phyloP scores from a whole-genome alignment of 2,113 vertebrate species.

The Tamias sibiricus region DNA sequence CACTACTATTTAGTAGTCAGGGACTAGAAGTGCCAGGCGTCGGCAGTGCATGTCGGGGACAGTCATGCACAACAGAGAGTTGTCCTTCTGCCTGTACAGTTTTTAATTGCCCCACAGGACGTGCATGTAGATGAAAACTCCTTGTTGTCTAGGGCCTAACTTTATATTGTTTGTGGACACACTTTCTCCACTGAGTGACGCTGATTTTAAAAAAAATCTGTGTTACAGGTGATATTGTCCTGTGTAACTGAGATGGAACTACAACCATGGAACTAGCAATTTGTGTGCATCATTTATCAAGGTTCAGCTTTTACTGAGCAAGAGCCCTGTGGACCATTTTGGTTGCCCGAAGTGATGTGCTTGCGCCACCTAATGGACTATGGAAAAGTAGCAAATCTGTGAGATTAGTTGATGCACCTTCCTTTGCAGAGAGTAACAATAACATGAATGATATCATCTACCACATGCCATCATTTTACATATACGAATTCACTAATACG shows the following conservation, averaged over 20 bases:
- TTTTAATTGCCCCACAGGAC: background rate
- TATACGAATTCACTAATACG: background rate
- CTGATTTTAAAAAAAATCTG: background rate
- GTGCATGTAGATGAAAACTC: background rate
- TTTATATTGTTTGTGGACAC: background rate
- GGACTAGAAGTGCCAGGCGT: background rate
- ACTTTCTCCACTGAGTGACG: background rate
- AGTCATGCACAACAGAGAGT: no score
- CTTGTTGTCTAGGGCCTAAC: background rate
- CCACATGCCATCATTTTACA: background rate
- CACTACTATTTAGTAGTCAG: background rate
- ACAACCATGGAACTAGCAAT: background rate
- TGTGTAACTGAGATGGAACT: background rate
- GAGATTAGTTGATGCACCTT: background rate
- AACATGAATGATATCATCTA: background rate
- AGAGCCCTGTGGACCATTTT: background rate
- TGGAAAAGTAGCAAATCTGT: background rate
- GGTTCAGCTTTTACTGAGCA: background rate
- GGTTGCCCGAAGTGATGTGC: background rate
- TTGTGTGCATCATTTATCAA: background rate
- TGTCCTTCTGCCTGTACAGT: background rate
- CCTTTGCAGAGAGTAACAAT: background rate
- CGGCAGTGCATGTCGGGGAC: background rate
- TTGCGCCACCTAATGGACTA: conserved; percentile 64
- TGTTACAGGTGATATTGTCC: background rate